Evolutionary conservation across 2,888 invertebrate genomes (phyloP).

Genomic region (Nineta flava): DNA sequence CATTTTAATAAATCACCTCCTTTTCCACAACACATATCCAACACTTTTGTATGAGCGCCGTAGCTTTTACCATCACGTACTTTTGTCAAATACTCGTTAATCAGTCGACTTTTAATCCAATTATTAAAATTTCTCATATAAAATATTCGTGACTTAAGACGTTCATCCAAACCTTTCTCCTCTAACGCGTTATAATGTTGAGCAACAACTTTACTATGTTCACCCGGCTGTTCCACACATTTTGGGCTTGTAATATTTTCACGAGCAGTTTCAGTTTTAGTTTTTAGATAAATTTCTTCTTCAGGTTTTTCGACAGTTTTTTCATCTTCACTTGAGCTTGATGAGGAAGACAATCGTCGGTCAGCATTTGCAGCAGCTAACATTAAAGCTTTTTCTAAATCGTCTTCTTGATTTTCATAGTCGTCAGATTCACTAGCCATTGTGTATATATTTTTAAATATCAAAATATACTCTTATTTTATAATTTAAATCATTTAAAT

Average conservation of each 20-base stretch:
- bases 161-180: constrained; percentile 62
- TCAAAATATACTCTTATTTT: too few species aligned
- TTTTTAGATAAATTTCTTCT: neutral
- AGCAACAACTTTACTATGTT: constrained; percentile 55
- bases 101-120: constrained; percentile 94
- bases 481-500: too few species aligned
- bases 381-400: constrained; percentile 23
- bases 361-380: constrained; percentile 26
- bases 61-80: constrained; percentile 45
- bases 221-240: constrained; percentile 14
- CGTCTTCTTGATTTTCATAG: constrained; percentile 16
- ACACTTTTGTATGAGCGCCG: constrained; percentile 51
- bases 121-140: constrained; percentile 96
- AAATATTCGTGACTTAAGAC: constrained; percentile 81
- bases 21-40: constrained; percentile 97
- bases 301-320: constrained; percentile 7
- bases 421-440: too few species aligned
- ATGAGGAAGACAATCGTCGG: constrained; percentile 13
- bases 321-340: neutral
- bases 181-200: constrained; percentile 85
- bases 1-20: constrained; percentile 98
- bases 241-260: constrained; percentile 2
- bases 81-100: constrained; percentile 62
- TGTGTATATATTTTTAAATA: too few species aligned
- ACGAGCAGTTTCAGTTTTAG: neutral